Conservation (phyloP, 2,797 vertebrate genomes). For the Ctenochaetus hawaiiensis region DNA sequence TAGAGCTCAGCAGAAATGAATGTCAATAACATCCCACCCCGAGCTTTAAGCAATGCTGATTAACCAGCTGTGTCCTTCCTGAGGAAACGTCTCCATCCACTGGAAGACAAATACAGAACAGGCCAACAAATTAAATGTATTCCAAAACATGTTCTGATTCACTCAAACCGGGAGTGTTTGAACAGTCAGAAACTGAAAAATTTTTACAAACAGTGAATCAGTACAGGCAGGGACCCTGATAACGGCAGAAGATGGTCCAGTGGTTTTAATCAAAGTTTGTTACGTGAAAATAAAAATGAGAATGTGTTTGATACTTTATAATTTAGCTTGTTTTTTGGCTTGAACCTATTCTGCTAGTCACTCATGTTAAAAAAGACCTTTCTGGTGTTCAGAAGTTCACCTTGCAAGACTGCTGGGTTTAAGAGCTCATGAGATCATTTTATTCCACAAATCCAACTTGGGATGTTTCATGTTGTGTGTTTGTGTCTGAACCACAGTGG, state of each 20-base stretch:
- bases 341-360: conserved; percentile 22
- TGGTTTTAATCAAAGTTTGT: conserved; percentile 33
- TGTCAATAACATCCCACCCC: conserved; percentile 21
- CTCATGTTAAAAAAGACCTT: conserved; percentile 22
- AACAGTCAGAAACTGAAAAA: background rate
- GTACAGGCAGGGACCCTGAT: background rate
- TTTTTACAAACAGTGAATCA: background rate
- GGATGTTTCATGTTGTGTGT: too few species aligned
- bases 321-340: conserved; percentile 40
- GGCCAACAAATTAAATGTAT: background rate
- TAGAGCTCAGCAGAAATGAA: conserved; percentile 43
- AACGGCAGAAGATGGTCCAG: conserved; percentile 17
- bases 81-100: conserved; percentile 36
- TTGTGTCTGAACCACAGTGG: too few species aligned
- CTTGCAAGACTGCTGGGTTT: too few species aligned
- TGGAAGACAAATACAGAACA: background rate
- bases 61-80: conserved; percentile 42
- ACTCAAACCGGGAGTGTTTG: background rate
- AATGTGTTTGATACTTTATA: conserved; percentile 24
- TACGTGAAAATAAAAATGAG: conserved; percentile 12
- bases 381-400: background rate
- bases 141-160: conserved; percentile 5
- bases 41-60: conserved; percentile 39
- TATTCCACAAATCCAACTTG: too few species aligned
- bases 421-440: too few species aligned